Evolutionary conservation across 2,888 invertebrate species (phyloP).

Genomic region (Teleogryllus oceanicus): DNA sequence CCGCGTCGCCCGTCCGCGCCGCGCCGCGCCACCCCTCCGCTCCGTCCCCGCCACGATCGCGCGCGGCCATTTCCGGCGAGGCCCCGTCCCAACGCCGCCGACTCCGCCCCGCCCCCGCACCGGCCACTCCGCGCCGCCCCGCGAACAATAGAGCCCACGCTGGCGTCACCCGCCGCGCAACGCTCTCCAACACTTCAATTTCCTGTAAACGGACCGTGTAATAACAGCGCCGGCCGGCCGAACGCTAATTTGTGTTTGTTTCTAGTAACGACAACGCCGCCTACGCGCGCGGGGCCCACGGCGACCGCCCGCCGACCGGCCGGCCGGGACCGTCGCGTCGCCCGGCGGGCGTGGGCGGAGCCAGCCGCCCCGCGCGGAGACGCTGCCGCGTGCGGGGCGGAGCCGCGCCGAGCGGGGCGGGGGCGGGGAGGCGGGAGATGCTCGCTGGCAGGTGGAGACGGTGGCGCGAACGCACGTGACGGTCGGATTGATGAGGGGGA

Average conservation of each 20-base stretch:
- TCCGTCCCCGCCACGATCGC: no score
- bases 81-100: background rate
- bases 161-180: slow-evolving; percentile 1
- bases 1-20: no score
- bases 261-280: slow-evolving; percentile 9
- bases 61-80: no score
- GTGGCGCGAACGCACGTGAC: no score
- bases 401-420: background rate
- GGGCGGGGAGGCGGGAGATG: background rate
- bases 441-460: background rate
- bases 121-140: background rate
- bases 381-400: background rate
- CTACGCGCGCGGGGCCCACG: background rate
- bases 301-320: no score
- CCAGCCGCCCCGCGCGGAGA: background rate
- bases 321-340: no score
- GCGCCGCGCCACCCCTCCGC: no score
- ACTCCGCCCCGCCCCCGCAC: background rate
- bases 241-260: slow-evolving; percentile 6
- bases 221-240: slow-evolving; percentile 18
- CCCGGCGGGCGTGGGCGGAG: no score
- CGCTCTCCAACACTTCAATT: slow-evolving; percentile 9
- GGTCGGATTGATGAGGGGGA: no score
- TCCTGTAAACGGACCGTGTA: slow-evolving; percentile 18
- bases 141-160: background rate